Evolutionary conservation across 2,797 vertebrate species (phyloP).

Genomic region (Falco cherrug): DNA sequence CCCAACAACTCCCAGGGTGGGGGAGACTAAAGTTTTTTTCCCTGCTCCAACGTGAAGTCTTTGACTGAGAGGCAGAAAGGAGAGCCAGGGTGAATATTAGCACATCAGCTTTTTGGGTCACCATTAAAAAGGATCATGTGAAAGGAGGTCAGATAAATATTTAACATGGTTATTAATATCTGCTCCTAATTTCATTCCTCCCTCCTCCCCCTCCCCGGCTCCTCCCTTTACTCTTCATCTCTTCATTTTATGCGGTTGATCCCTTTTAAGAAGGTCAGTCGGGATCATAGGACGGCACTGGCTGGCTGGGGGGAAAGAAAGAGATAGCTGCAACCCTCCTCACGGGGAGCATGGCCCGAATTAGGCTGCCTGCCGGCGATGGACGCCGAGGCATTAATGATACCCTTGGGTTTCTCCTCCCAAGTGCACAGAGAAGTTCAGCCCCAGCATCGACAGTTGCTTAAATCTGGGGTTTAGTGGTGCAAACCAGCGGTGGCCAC

Average conservation of each 20-base stretch:
- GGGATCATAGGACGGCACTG: not conserved
- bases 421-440: rapidly evolving
- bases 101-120: slow-evolving; percentile 64
- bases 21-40: not conserved
- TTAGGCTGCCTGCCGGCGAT: not conserved
- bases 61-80: not conserved
- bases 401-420: not conserved
- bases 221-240: slow-evolving; percentile 46
- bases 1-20: not conserved
- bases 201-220: not conserved
- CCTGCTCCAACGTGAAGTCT: slow-evolving; percentile 13
- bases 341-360: not conserved
- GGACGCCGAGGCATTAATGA: rapidly evolving
- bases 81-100: slow-evolving; percentile 22
- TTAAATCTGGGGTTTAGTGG: rapidly evolving
- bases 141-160: slow-evolving; percentile 78
- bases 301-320: not conserved
- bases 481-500: not conserved
- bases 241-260: not conserved
- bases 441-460: rapidly evolving
- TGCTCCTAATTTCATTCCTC: slow-evolving; percentile 70
- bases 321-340: not conserved
- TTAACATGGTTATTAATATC: slow-evolving; percentile 77
- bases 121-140: slow-evolving; percentile 63
- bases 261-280: slow-evolving; percentile 69